These are phyloP conservation scores for Maniola hyperantus DNA, from an alignment of 2,888 invertebrate species.

Conservation along the genomic window DNA sequence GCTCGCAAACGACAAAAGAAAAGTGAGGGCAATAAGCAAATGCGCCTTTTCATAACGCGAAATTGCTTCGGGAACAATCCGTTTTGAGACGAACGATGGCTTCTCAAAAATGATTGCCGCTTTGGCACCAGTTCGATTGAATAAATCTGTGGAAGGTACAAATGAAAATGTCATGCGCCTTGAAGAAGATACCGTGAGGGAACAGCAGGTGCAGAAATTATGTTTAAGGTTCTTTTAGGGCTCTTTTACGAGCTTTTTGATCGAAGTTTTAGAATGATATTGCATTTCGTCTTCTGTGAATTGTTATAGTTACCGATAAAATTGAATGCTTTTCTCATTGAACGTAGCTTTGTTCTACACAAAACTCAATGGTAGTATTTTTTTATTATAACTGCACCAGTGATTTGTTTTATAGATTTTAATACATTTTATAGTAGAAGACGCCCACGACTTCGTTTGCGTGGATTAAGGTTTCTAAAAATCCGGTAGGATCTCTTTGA, in stretches of 20 bases:
- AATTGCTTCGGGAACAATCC: slow-evolving; percentile 75
- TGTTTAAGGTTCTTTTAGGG: slow-evolving; percentile 7
- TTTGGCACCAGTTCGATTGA: slow-evolving; percentile 46
- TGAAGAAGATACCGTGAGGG: slow-evolving; percentile 27
- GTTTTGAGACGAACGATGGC: slow-evolving; percentile 57
- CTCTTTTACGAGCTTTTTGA: slow-evolving; percentile 12
- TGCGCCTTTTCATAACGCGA: slow-evolving; percentile 73
- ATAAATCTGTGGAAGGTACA: slow-evolving; percentile 46
- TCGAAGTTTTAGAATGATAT: background rate
- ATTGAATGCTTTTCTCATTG: background rate
- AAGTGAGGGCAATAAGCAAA: slow-evolving; percentile 75
- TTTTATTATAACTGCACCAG: no score
- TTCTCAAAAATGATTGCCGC: slow-evolving; percentile 59
- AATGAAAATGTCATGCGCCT: slow-evolving; percentile 38
- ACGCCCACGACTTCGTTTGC: no score
- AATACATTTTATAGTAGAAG: no score
- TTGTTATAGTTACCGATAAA: background rate
- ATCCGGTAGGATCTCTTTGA: no score
- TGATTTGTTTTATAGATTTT: no score
- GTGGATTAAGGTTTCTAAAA: no score
- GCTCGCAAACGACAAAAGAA: slow-evolving; percentile 61
- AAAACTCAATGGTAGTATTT: no score
- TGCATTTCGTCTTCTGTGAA: slow-evolving; percentile 1
- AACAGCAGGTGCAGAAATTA: slow-evolving; percentile 27
- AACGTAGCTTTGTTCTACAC: background rate